Evolutionary conservation across 2,888 invertebrate species (phyloP), one percentile per base, ranked within the genome.

Genomic region (Pyrocoelia pectoralis): DNA sequence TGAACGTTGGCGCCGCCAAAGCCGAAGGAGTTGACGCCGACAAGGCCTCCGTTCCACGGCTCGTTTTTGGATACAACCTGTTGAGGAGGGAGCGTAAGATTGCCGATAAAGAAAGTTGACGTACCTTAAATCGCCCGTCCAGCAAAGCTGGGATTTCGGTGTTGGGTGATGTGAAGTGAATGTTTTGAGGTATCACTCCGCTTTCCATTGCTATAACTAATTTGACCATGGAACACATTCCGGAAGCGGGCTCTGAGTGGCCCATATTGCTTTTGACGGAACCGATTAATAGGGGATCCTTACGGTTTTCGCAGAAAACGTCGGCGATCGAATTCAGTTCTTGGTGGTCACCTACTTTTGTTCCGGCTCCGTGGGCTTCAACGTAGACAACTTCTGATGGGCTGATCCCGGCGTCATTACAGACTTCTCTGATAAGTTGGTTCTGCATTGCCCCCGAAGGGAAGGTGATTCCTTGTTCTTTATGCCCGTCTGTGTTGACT

Each of bases 201-300:
- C 87, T 82, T 83, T 98, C 96, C 94, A 98, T 97, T 12, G 97
- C 93, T 63, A 98, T 88, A 15, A 98, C 80, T 56, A 96, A 87
- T 82, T 98, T 98, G 9, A 95, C 94, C 68, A 98, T 84, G 1
- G 96, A 92, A 77, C 95, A 94, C 17, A 98, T 84, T 18, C 96
- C 97, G 46, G 94, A 94, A 1, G 93, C 93, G 0, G 97, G 95
- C 82, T 99, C 98, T 2, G 97, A 91, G 80, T 99, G 98, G 1
- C 98, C 98, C 96, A 98, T 97, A 83, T 98, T 99, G 15, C 97
- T 97, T 81, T 99, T 99, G 0, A 98, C 94, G 0, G 98, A 97
- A 13, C 98, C 98, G 74, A 99, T 89, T 43, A 97, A 82, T 46
- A 99, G 85, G 4, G 98, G 96, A 24, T 83, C 82, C 62, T 85